A percentile compares a stretch with the other conserved stretches of the same genome.
phyloP scores from a whole-genome alignment of 2,113 vertebrate species.

The Falcunculus frontatus region DNA sequence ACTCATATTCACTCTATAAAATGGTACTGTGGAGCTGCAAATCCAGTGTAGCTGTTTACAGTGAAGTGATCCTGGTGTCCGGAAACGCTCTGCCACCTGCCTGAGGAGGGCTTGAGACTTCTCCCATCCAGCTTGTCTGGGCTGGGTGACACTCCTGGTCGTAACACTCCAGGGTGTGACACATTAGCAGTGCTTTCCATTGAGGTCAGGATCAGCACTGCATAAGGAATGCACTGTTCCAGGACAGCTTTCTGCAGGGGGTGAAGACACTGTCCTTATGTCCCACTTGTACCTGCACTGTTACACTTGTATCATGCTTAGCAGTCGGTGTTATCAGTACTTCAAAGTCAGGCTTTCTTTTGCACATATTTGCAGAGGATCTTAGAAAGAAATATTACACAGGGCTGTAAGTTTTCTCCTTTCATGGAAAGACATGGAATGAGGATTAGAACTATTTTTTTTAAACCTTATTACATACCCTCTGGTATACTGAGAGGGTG shows the following conservation, averaged over 20 bases:
- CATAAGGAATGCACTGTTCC: neutral
- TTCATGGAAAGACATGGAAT: slow-evolving; percentile 35
- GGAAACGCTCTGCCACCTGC: neutral
- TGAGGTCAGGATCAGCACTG: neutral
- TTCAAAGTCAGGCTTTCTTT: neutral
- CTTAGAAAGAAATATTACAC: neutral
- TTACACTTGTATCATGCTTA: neutral
- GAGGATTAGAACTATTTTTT: neutral
- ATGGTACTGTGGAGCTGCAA: neutral
- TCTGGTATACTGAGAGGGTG: neutral
- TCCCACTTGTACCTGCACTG: neutral
- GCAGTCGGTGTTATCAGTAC: neutral
- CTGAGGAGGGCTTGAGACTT: neutral
- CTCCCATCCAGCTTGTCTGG: neutral
- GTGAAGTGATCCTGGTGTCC: neutral
- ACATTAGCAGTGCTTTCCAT: neutral
- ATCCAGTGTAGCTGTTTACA: neutral
- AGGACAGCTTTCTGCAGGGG: neutral
- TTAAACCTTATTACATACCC: neutral
- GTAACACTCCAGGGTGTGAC: neutral
- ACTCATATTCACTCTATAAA: neutral
- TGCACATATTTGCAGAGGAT: neutral
- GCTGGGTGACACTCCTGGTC: neutral
- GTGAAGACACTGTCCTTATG: neutral
- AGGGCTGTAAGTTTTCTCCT: slow-evolving; percentile 20